Evolutionary conservation across 2,888 invertebrate genomes (phyloP).

Genomic region (Schizaphis graminum): DNA sequence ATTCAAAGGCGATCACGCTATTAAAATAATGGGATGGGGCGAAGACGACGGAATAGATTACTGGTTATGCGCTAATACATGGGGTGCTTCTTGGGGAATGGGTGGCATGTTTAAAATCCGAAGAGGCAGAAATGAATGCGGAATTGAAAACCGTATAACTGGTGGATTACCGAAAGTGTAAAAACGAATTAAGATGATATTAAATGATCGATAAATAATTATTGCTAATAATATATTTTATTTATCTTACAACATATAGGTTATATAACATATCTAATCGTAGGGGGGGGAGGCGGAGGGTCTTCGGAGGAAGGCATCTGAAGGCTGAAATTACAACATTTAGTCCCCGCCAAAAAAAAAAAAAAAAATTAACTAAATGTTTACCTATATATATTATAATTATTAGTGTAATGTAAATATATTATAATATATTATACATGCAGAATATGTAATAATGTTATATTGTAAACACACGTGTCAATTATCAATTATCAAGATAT

Average conservation of each 20-base stretch:
- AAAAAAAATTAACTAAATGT: not conserved
- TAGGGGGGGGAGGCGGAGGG: not conserved
- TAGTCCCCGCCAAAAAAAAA: no score
- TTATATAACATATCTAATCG: not conserved
- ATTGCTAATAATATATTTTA: not conserved
- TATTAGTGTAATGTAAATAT: not conserved
- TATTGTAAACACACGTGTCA: not conserved
- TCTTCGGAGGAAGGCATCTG: not conserved
- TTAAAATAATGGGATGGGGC: slow-evolving; percentile 66
- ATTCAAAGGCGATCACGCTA: slow-evolving; percentile 62
- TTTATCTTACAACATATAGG: not conserved
- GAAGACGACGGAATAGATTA: slow-evolving; percentile 65
- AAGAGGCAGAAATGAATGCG: slow-evolving; percentile 58
- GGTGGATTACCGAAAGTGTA: slow-evolving; percentile 67
- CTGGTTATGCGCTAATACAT: slow-evolving; percentile 66
- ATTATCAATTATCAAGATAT: not conserved
- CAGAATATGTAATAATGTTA: no score
- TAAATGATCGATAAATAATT: not conserved
- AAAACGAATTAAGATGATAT: slow-evolving; percentile 23
- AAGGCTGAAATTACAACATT: no score
- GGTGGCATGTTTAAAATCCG: slow-evolving; percentile 66
- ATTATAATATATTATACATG: no score
- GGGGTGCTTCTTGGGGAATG: slow-evolving; percentile 66
- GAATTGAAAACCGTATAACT: slow-evolving; percentile 64
- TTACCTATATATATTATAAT: no score